phyloP scores from a whole-genome alignment of 2,797 vertebrate genomes.

The Acanthurus lineatus region DNA sequence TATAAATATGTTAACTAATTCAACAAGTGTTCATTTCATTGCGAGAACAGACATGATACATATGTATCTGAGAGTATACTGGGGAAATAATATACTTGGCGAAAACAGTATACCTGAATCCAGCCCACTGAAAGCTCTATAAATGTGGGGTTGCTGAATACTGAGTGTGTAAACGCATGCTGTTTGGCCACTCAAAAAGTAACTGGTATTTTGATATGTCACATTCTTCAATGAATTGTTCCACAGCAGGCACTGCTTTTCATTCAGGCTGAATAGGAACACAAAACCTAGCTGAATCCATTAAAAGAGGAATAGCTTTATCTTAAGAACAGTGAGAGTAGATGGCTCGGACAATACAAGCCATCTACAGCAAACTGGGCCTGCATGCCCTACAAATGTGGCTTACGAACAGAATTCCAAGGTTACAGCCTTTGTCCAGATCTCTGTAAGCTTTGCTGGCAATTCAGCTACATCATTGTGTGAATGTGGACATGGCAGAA shows the following conservation, averaged over 20 bases:
- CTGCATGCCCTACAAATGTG: slow-evolving; percentile 37
- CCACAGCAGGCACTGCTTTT: slow-evolving; percentile 68
- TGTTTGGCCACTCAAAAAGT: slow-evolving; percentile 58
- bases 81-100: slow-evolving; percentile 3
- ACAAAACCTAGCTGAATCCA: slow-evolving; percentile 70
- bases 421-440: slow-evolving; percentile 67
- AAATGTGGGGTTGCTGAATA: slow-evolving; percentile 28
- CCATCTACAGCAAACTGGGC: slow-evolving; percentile 53
- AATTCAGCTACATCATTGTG: slow-evolving; percentile 27
- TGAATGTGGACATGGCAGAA: neutral
- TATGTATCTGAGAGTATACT: neutral
- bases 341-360: slow-evolving; percentile 64
- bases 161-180: slow-evolving; percentile 35
- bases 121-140: slow-evolving; percentile 37
- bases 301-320: slow-evolving; percentile 71
- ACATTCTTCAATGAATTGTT: slow-evolving; percentile 73
- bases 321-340: slow-evolving; percentile 55
- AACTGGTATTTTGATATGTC: slow-evolving; percentile 65
- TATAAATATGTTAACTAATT: slow-evolving; percentile 27
- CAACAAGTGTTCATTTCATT: slow-evolving; percentile 14
- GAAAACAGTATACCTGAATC: slow-evolving; percentile 15
- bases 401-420: slow-evolving; percentile 69
- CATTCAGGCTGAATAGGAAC: slow-evolving; percentile 61
- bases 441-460: slow-evolving; percentile 15
- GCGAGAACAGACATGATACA: neutral